Percentiles rank a stretch among this genome's conserved stretches.
phyloP scores from a whole-genome alignment of 2,797 vertebrate genomes.

The Coregonus sp. region DNA sequence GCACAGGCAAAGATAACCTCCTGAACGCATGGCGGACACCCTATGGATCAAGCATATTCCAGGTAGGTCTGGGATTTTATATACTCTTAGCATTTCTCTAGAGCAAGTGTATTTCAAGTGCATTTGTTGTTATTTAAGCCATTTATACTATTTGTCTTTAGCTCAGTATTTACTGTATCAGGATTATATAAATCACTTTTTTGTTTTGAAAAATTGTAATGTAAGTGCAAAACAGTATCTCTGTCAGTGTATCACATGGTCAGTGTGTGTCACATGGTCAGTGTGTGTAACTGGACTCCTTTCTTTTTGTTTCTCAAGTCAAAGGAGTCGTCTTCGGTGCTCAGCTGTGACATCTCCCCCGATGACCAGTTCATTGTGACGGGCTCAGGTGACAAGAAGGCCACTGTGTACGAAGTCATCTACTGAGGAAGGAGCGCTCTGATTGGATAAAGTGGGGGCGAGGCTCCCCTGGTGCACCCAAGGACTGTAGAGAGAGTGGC shows the following conservation, averaged over 20 bases:
- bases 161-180: too few relatives aligned
- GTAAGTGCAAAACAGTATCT: too few relatives aligned
- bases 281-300: not conserved
- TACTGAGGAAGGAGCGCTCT: conserved; percentile 75
- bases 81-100: not conserved
- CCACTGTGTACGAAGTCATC: conserved; percentile 89
- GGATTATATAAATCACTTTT: too few relatives aligned
- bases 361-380: conserved; percentile 85
- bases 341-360: conserved; percentile 85
- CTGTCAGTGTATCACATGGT: not conserved
- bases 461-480: conserved; percentile 57
- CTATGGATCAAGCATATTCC: conserved; percentile 80
- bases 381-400: conserved; percentile 89
- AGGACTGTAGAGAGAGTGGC: conserved; percentile 68
- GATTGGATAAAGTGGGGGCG: conserved; percentile 49
- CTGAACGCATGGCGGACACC: conserved; percentile 87
- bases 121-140: not conserved
- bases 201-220: too few relatives aligned
- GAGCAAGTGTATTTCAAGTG: not conserved
- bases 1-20: conserved; percentile 83
- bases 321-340: conserved; percentile 80
- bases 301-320: conserved; percentile 67
- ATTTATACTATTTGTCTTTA: too few relatives aligned
- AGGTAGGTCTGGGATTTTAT: conserved; percentile 54
- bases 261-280: not conserved